phyloP scores from a whole-genome alignment of 1,140 invertebrate genomes.

The Maconellicoccus hirsutus region DNA sequence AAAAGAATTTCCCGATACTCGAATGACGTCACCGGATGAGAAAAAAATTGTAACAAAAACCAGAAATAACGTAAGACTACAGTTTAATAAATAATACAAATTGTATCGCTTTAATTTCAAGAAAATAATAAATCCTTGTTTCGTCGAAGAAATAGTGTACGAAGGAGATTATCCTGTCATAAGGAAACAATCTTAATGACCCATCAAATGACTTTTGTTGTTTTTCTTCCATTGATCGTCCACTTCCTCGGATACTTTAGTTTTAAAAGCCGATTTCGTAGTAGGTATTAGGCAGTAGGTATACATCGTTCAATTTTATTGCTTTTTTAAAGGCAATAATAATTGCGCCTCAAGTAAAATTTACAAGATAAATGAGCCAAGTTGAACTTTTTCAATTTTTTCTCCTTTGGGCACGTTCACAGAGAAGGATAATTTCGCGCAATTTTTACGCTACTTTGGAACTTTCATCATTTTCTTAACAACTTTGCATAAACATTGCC shows the following conservation, averaged over 20 bases:
- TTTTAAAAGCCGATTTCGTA: not conserved
- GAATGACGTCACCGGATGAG: not conserved
- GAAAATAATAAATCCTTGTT: not conserved
- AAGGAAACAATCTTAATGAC: not conserved
- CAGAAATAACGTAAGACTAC: not conserved
- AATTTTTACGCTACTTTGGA: not conserved
- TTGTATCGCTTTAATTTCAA: not conserved
- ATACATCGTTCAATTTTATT: not conserved
- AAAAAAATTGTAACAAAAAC: not conserved
- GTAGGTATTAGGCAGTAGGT: too few species aligned
- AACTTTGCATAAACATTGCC: too few species aligned
- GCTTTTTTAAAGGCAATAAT: not conserved
- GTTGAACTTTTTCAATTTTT: not conserved
- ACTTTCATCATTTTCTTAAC: too few species aligned
- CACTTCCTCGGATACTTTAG: not conserved
- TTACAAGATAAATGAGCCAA: not conserved
- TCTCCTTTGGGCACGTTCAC: not conserved
- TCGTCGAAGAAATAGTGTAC: not conserved
- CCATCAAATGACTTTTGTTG: not conserved
- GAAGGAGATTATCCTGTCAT: not conserved
- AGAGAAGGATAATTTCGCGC: not conserved
- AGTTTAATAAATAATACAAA: not conserved
- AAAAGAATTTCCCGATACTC: not conserved
- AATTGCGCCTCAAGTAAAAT: not conserved
- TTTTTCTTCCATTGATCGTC: not conserved